These are phyloP conservation scores for Hirtodrosophila alboralis DNA, from an alignment of 2,888 invertebrate species.

Conservation along the genomic window DNA sequence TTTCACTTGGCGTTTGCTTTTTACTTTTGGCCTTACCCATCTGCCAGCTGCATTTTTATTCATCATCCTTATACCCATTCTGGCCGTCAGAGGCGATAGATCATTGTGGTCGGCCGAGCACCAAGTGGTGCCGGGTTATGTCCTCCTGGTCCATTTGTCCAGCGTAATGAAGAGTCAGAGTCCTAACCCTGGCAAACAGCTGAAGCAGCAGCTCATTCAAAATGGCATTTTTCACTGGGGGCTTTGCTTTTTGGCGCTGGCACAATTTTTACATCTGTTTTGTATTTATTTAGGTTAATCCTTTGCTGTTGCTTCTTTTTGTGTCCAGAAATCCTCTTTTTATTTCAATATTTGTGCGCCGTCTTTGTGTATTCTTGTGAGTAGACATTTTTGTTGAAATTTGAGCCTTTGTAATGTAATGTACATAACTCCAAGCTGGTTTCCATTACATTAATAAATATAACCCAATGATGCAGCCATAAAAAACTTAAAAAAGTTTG, in stretches of 20 bases:
- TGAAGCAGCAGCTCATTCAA: slow-evolving; percentile 51
- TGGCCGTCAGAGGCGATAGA: slow-evolving; percentile 63
- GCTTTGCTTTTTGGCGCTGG: slow-evolving; percentile 39
- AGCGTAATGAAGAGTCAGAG: slow-evolving; percentile 44
- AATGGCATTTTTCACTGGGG: slow-evolving; percentile 51
- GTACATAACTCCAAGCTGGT: slow-evolving; percentile 26
- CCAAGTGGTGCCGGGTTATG: slow-evolving; percentile 22
- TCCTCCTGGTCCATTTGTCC: slow-evolving; percentile 44
- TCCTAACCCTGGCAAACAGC: slow-evolving; percentile 29
- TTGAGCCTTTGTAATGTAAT: slow-evolving; percentile 39
- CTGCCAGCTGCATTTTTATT: slow-evolving; percentile 25
- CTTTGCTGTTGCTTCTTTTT: slow-evolving; percentile 42
- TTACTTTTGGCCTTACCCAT: slow-evolving; percentile 25
- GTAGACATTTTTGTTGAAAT: slow-evolving; percentile 45
- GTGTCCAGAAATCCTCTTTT: slow-evolving; percentile 48
- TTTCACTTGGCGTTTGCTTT: slow-evolving; percentile 62
- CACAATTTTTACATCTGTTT: slow-evolving; percentile 70
- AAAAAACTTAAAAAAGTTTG: neutral
- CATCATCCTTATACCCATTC: slow-evolving; percentile 8
- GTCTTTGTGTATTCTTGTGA: slow-evolving; percentile 62
- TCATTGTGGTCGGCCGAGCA: slow-evolving; percentile 70
- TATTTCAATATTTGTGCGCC: slow-evolving; percentile 65
- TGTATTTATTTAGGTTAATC: slow-evolving; percentile 79
- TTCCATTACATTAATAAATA: slow-evolving; percentile 46
- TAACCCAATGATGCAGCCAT: slow-evolving; percentile 26